phyloP scores from a whole-genome alignment of 1,140 invertebrate species.

The Drosophila oshimai region DNA sequence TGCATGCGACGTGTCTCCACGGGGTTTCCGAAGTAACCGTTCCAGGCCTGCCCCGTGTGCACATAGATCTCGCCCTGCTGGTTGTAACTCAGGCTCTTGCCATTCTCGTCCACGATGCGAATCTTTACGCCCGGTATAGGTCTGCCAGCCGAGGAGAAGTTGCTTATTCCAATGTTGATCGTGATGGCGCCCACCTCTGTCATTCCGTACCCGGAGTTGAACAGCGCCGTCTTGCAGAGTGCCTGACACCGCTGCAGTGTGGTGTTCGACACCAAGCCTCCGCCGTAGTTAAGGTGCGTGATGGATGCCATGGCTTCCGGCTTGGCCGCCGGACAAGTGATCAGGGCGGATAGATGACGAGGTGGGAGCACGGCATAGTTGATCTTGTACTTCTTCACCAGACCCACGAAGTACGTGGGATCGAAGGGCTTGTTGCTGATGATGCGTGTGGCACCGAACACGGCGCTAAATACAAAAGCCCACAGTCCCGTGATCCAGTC shows the following conservation, averaged over 20 bases:
- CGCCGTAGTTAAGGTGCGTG: slow-evolving; percentile 49
- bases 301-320: slow-evolving; percentile 45
- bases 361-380: slow-evolving; percentile 52
- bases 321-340: slow-evolving; percentile 44
- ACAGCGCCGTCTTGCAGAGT: slow-evolving; percentile 41
- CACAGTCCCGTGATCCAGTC: slow-evolving; percentile 75
- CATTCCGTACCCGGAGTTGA: slow-evolving; percentile 62
- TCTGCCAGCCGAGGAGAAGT: slow-evolving; percentile 51
- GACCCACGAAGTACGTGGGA: slow-evolving; percentile 50
- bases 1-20: slow-evolving; percentile 85
- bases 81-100: slow-evolving; percentile 59
- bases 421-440: slow-evolving; percentile 55
- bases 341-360: slow-evolving; percentile 36
- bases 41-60: slow-evolving; percentile 69
- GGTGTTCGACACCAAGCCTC: slow-evolving; percentile 30
- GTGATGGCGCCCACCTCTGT: slow-evolving; percentile 63
- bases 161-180: slow-evolving; percentile 46
- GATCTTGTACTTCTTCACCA: slow-evolving; percentile 74
- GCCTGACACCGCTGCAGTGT: slow-evolving; percentile 49
- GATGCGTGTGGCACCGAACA: slow-evolving; percentile 59
- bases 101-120: slow-evolving; percentile 69
- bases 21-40: slow-evolving; percentile 84
- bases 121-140: slow-evolving; percentile 40
- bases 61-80: slow-evolving; percentile 82
- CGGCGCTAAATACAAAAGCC: slow-evolving; percentile 44